These are phyloP conservation scores for Chirona hameri DNA, from an alignment of 2,888 invertebrate species.

Conservation along the genomic window DNA sequence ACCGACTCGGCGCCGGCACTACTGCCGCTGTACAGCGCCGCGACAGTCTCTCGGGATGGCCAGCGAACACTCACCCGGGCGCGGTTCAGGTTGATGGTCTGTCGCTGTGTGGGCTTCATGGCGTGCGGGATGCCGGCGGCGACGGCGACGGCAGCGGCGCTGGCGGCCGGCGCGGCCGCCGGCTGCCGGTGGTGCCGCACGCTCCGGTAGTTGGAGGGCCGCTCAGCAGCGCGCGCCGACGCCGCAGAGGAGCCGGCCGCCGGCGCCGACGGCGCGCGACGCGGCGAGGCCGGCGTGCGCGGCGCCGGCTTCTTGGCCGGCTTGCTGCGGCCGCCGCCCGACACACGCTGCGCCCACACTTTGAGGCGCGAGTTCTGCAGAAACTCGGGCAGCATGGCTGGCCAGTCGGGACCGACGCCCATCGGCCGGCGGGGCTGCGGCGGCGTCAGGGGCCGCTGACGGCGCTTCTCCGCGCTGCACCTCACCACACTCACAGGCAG, in stretches of 20 bases:
- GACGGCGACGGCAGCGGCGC: not conserved
- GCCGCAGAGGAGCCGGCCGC: not conserved
- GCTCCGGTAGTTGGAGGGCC: constrained; percentile 24
- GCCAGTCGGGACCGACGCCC: not conserved
- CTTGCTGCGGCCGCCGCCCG: constrained; percentile 22
- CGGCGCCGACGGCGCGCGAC: constrained; percentile 5
- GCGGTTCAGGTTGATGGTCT: constrained; percentile 23
- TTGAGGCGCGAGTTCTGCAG: constrained; percentile 9
- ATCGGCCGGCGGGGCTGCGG: not conserved
- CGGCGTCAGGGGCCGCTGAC: not conserved
- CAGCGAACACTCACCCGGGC: not conserved
- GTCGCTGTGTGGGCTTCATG: constrained; percentile 13
- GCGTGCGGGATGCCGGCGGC: not conserved
- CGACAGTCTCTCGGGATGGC: not conserved
- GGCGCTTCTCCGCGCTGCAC: too few relatives aligned
- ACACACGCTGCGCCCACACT: constrained; percentile 24
- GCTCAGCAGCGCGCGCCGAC: not conserved
- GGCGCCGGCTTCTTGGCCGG: constrained; percentile 3
- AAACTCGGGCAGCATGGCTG: constrained; percentile 10
- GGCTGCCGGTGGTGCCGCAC: constrained; percentile 11
- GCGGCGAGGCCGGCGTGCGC: constrained; percentile 25
- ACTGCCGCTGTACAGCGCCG: not conserved
- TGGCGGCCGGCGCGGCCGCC: not conserved
- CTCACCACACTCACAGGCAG: too few relatives aligned
- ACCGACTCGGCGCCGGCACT: not conserved